Conservation (phyloP, 2,113 vertebrate species). For the Apodemus speciosus region DNA sequence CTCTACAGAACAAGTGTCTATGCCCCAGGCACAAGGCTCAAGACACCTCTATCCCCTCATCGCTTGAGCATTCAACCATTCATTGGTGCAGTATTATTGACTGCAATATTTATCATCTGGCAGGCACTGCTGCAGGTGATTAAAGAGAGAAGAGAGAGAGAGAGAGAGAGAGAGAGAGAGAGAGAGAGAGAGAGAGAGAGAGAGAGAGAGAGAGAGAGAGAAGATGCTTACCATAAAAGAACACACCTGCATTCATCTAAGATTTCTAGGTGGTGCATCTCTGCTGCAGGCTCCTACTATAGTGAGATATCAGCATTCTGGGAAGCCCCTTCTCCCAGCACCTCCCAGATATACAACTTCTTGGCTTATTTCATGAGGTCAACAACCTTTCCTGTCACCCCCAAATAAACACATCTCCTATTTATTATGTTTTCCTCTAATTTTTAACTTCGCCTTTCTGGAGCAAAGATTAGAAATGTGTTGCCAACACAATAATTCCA, state of each 20-base stretch:
- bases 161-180: not conserved
- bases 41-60: not conserved
- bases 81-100: not conserved
- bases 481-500: not conserved
- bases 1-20: not conserved
- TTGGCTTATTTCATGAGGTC: not conserved
- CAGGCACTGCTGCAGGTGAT: not conserved
- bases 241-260: not conserved
- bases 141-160: not conserved
- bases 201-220: not conserved
- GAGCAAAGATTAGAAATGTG: constrained; percentile 5
- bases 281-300: not conserved
- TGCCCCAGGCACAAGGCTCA: constrained; percentile 31
- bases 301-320: not conserved
- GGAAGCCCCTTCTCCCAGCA: not conserved
- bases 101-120: not conserved
- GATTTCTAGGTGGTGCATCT: not conserved
- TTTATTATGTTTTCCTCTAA: not conserved
- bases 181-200: not conserved
- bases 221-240: not conserved
- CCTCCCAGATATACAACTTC: not conserved
- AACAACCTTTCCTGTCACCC: not conserved
- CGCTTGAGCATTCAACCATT: not conserved
- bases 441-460: not conserved
- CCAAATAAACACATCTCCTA: not conserved